Percentiles rank a stretch among this genome's conserved stretches.
Conservation (phyloP, 2,888 invertebrate species). For the Melolontha melolontha region DNA sequence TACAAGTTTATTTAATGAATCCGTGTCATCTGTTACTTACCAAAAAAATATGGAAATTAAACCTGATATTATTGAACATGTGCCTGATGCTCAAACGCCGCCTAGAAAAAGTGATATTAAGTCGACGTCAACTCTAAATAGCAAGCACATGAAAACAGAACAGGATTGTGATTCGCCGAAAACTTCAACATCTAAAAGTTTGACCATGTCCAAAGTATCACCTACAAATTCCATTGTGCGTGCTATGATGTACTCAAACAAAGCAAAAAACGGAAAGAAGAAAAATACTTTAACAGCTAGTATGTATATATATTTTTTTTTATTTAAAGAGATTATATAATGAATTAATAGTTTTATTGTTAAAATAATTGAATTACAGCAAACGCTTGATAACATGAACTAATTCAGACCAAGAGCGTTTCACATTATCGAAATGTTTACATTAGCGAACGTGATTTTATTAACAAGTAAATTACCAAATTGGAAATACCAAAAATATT, state of each 20-base stretch:
- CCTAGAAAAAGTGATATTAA: conserved; percentile 15
- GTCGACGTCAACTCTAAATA: conserved; percentile 56
- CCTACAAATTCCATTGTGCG: conserved; percentile 68
- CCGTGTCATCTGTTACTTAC: conserved; percentile 1
- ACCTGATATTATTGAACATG: conserved; percentile 38
- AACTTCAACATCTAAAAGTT: conserved; percentile 48
- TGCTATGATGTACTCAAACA: conserved; percentile 71
- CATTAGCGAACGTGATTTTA: too few species aligned
- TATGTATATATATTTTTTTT: conserved; percentile 65
- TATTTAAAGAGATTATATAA: too few species aligned
- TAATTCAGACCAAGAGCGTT: too few species aligned
- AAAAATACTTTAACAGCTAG: conserved; percentile 81
- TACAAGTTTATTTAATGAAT: conserved; percentile 1
- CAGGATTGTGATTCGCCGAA: conserved; percentile 26
- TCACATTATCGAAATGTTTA: too few species aligned
- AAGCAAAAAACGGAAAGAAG: conserved; percentile 76
- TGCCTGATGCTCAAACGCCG: conserved; percentile 53
- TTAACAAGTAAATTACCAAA: too few species aligned
- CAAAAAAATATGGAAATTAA: conserved; percentile 22
- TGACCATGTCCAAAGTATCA: conserved; percentile 62
- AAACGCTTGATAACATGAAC: too few species aligned
- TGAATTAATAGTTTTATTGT: too few species aligned
- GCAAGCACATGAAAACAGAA: conserved; percentile 46
- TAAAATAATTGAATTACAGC: too few species aligned
- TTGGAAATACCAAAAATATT: too few species aligned